Percentiles rank a stretch among this genome's conserved stretches.
Conservation (phyloP, 2,113 vertebrate genomes). For the Hystrix brachyura region DNA sequence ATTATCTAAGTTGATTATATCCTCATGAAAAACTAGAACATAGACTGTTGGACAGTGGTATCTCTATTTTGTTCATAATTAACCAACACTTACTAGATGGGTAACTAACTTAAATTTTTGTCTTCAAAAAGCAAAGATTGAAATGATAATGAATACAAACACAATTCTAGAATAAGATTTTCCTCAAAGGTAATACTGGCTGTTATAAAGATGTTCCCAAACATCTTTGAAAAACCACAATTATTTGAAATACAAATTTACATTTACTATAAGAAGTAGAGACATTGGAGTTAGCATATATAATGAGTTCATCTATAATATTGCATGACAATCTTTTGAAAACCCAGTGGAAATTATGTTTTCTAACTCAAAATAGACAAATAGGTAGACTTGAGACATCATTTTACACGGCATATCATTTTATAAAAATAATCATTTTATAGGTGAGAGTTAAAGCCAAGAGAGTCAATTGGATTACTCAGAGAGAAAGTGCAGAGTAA, state of each 20-base stretch:
- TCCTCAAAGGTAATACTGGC: not conserved
- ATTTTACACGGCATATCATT: not conserved
- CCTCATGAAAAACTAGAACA: not conserved
- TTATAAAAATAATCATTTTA: not conserved
- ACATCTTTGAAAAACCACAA: constrained; percentile 8
- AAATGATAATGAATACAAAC: not conserved
- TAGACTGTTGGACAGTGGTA: not conserved
- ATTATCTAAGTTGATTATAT: not conserved
- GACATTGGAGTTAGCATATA: not conserved
- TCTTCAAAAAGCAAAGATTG: not conserved
- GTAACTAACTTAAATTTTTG: not conserved
- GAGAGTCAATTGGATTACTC: not conserved
- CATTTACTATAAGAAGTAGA: not conserved
- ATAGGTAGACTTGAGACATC: not conserved
- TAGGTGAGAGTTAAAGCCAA: not conserved
- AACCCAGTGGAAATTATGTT: constrained; percentile 17
- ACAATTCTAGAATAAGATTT: not conserved
- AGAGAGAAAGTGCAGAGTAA: not conserved
- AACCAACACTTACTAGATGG: not conserved
- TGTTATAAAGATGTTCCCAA: not conserved
- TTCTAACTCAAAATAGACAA: not conserved
- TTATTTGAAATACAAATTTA: constrained; percentile 8
- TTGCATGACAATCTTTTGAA: not conserved
- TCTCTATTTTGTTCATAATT: not conserved
- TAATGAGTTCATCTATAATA: constrained; percentile 21